A percentile compares a stretch with the other conserved stretches of the same genome.
phyloP scores from a whole-genome alignment of 2,113 vertebrate species.

The Ochotona princeps region DNA sequence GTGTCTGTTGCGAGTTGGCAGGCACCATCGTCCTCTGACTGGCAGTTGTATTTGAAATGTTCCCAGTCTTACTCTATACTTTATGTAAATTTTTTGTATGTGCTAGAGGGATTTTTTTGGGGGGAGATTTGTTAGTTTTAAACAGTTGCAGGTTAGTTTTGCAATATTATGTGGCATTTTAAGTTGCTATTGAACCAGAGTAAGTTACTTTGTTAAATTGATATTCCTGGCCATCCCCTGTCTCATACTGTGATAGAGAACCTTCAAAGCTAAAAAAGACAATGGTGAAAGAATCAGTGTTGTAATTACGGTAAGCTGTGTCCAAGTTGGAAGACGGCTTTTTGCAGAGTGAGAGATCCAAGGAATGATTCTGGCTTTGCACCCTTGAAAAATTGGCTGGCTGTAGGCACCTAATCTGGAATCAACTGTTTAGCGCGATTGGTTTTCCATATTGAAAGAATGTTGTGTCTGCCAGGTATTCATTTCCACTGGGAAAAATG shows the following conservation, averaged over 20 bases:
- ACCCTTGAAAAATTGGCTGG: neutral
- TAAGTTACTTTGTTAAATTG: conserved; percentile 28
- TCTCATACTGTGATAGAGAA: neutral
- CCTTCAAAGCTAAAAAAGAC: conserved; percentile 27
- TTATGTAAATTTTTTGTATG: neutral
- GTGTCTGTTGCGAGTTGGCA: neutral
- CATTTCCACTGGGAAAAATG: conserved; percentile 36
- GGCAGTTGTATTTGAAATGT: neutral
- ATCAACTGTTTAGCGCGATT: neutral
- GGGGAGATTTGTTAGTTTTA: neutral
- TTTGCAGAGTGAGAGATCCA: neutral
- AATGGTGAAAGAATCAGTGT: neutral
- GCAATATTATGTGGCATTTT: conserved; percentile 27
- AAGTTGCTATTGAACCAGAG: conserved; percentile 19
- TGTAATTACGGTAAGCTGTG: conserved; percentile 18
- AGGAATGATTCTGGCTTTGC: neutral
- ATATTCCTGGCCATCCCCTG: neutral
- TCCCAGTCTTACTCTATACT: neutral
- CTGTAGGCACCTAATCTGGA: neutral
- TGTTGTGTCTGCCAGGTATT: neutral
- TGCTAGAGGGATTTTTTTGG: neutral
- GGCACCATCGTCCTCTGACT: neutral
- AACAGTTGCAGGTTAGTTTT: conserved; percentile 49
- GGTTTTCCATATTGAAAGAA: conserved; percentile 3
- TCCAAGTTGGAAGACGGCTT: neutral